phyloP scores from a whole-genome alignment of 2,113 vertebrate genomes.

The Scomber colias region DNA sequence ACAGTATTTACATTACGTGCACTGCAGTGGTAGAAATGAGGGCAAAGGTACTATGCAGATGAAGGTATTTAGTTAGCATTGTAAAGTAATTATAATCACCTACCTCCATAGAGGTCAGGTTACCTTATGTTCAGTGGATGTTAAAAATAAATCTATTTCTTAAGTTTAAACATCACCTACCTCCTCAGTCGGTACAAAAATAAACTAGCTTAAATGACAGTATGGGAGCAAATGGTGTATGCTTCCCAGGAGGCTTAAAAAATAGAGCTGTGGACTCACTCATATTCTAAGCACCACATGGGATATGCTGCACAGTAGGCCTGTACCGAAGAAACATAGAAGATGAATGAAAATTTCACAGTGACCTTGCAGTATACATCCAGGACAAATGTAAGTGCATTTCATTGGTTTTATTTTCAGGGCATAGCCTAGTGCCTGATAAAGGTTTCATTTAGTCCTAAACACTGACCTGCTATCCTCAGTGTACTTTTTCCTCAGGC shows the following conservation, averaged over 20 bases:
- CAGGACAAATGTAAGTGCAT: neutral
- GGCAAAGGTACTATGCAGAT: constrained; percentile 35
- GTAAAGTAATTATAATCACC: constrained; percentile 53
- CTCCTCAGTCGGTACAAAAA: constrained; percentile 31
- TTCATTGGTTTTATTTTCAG: constrained; percentile 29
- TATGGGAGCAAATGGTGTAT: constrained; percentile 40
- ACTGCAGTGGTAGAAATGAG: constrained; percentile 3
- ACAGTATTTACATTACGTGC: constrained; percentile 5
- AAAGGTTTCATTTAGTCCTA: constrained; percentile 32
- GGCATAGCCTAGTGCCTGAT: constrained; percentile 31
- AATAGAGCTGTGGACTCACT: constrained; percentile 45
- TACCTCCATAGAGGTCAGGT: constrained; percentile 16
- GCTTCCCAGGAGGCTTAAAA: constrained; percentile 54
- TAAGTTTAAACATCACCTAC: constrained; percentile 47
- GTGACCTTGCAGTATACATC: constrained; percentile 6
- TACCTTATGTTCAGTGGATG: constrained; percentile 37
- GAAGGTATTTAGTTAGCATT: constrained; percentile 59
- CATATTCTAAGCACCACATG: constrained; percentile 39
- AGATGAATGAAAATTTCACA: constrained; percentile 31
- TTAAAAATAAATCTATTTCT: constrained; percentile 59
- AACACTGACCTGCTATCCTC: constrained; percentile 48
- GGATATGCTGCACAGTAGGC: constrained; percentile 19
- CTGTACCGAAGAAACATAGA: neutral
- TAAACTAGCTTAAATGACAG: constrained; percentile 57
- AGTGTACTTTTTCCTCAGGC: constrained; percentile 21